These are phyloP conservation scores for Sebastes diploproa DNA, from an alignment of 2,797 vertebrate species.

Conservation along the genomic window DNA sequence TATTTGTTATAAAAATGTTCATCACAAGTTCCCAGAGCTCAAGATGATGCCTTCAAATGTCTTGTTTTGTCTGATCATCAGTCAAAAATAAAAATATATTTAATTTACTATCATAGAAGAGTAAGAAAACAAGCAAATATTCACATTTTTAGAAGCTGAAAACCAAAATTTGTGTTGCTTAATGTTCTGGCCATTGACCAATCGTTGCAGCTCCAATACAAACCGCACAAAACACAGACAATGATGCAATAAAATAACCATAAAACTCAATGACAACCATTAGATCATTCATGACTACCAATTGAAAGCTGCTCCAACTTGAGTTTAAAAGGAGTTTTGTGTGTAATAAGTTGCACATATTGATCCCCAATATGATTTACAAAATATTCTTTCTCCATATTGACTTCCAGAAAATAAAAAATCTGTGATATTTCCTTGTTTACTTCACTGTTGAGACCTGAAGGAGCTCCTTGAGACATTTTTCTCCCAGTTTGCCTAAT, in stretches of 20 bases:
- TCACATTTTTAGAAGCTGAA: background rate
- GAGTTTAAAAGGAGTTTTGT: background rate
- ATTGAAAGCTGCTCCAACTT: background rate
- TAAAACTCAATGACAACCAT: background rate
- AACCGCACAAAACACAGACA: background rate
- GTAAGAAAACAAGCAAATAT: background rate
- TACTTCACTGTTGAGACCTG: slow-evolving; percentile 1
- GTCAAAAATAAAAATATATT: background rate
- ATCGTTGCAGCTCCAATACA: background rate
- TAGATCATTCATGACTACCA: background rate
- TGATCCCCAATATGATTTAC: background rate
- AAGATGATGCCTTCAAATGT: background rate
- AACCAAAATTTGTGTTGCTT: background rate
- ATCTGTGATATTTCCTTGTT: background rate
- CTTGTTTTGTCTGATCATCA: background rate
- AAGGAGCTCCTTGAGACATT: background rate
- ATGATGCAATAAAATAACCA: background rate
- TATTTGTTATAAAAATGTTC: background rate
- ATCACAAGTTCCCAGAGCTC: background rate
- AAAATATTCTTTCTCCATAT: background rate
- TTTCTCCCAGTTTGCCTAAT: background rate
- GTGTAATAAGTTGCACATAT: background rate
- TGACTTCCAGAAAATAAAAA: background rate
- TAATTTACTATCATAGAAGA: background rate
- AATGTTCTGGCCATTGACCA: background rate